Base-by-base conservation (phyloP, 53 echinoderm and acorn worm genomes). In the Mesocentrotus franciscanus region DNA sequence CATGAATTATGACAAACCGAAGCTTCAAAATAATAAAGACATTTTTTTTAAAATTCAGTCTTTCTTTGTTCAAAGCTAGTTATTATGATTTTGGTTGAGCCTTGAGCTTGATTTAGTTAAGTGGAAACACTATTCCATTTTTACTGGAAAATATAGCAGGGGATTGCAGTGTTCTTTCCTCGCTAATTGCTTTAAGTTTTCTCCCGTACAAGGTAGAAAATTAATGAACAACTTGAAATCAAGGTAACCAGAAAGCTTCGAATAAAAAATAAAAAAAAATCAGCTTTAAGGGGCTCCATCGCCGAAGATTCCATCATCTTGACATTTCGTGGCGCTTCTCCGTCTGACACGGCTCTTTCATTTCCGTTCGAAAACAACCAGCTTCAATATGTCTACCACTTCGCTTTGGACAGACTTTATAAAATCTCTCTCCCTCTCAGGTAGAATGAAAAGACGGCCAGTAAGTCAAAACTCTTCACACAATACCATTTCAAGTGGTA, bases 401-500 rank as follows among this genome's bases (percentile, higher is more conserved):
- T 58, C 11, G 56, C n/a, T 87, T 87, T 58, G n/a, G 18, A 87
- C 58, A 87, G 58, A 58, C 57, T n/a, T 57, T 58, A 26, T 59
- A 87, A n/a, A 10, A 87, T 16, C 57, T 87, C 58, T 75, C 75
- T n/a, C 64, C 15, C 17, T 64, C 17, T 81, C 22, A 81, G 81
- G 81, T 81, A 27, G 17, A 42, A 11, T 4, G 39, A 22, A n/a
- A 87, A 58, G 27, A 36, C 58, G 87, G 87, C 10, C 58, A 58
- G 58, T 87, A 87, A 87, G 58, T n/a, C 87, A 87, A 87, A 87
- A 56, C 87, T 87, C 56, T 27, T 27, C 87, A 57, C 27, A 87
- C 32, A 87, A 87, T 56, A 87, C 87, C 87, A 57, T 87, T n/a
- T 87, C 87, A 58, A 87, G 87, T 81, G 81, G 81, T 58, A 75